A percentile compares a stretch with the other conserved stretches of the same genome.
phyloP scores from a whole-genome alignment of 2,113 vertebrate species.

The Acinonyx jubatus region DNA sequence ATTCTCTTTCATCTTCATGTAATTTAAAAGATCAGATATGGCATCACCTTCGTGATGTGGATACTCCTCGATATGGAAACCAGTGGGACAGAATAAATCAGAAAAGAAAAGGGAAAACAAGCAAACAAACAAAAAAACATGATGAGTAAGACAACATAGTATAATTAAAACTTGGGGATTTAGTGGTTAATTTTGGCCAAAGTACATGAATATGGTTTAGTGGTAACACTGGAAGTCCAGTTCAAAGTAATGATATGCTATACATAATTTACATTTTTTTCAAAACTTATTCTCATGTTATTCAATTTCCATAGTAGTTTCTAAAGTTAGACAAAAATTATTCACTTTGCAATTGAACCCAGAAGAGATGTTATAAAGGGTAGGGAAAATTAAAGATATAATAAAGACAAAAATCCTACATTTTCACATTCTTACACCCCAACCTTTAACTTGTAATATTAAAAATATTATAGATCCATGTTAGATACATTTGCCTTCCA shows the following conservation, averaged over 20 bases:
- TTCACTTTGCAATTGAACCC: neutral
- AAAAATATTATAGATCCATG: neutral
- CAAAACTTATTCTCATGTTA: neutral
- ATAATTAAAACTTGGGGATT: neutral
- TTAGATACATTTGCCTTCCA: neutral
- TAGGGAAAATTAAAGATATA: neutral
- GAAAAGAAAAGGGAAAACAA: neutral
- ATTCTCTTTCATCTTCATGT: conserved; percentile 20
- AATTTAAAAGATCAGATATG: conserved; percentile 24
- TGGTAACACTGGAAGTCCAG: neutral
- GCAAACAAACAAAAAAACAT: neutral
- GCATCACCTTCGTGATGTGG: neutral
- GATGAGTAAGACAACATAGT: neutral
- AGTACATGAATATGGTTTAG: neutral
- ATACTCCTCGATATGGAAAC: neutral
- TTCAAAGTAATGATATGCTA: neutral
- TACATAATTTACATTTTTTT: neutral
- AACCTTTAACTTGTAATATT: neutral
- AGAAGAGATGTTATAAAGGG: neutral
- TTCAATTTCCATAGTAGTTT: neutral
- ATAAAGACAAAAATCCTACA: neutral
- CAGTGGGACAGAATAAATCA: neutral
- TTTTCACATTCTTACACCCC: neutral
- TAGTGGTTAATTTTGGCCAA: neutral
- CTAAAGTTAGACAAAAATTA: neutral